Evolutionary conservation across 2,113 vertebrate species (phyloP), one percentile per base, ranked within the genome.

Genomic region (Nothocercus julius): DNA sequence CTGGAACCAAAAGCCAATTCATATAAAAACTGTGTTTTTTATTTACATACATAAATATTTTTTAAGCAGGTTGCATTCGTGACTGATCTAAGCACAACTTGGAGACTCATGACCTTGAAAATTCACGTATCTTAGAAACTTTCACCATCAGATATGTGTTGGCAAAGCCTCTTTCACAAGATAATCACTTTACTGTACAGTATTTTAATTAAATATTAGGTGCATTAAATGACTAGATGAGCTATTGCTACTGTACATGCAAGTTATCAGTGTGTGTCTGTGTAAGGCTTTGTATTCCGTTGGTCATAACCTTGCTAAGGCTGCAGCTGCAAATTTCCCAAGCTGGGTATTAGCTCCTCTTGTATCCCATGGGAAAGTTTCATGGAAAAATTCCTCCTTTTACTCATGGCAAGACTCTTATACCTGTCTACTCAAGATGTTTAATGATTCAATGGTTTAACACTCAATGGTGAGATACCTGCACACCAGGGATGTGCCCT

Each of bases 1-100:
- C 24, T 0, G 0, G 8, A 22, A 42, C 25, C 28, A 0, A 0
- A 88, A 79, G 20, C 10, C 67, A 82, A 89, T 80, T 16, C 13
- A 6, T 38, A 25, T 2, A 28, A 81, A 81, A 68, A 19, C 2
- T 63, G 36, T 44, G 1, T 16, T 44, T 89, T 93, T 61, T 84
- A 30, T 40, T 68, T 19, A 5, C 2, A 13, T 49, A 45, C 4
- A 5, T 18, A 61, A 76, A 40, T 7, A 2, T 77, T 32, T 77
- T 77, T 2, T 2, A 64, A 64, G 27, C 11, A 2, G 1, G 36
- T 49, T 4, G 6, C 24, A 5, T 16, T 13, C 36, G 40, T 1
- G 13, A 77, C 45, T 0, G 3, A 42, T 13, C 8, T 32, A 18
- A 32, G 49, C 18, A n/a, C 36, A 38, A 53, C 24, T 51, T 15